Evolutionary conservation across 2,888 invertebrate genomes (phyloP), one percentile per base, ranked within the genome.

Genomic region (Acronicta alni): DNA sequence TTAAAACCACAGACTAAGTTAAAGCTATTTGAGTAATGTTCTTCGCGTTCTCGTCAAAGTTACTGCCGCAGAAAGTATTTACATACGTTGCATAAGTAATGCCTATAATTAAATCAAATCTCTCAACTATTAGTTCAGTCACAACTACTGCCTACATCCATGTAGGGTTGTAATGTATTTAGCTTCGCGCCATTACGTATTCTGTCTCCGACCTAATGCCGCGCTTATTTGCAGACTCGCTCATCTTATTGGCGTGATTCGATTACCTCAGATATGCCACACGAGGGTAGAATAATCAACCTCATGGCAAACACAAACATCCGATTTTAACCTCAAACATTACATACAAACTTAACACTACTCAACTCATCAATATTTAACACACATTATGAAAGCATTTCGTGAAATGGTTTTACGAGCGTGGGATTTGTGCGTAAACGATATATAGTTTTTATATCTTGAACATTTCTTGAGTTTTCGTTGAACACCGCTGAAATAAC

Each of bases 321-420:
- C 65, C 76, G 77, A 72, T 75, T 64, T 44, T 48, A 67, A 5
- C 67, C 66, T 66, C 69, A 75, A 70, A 72, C 73, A 54, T 70
- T 57, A 62, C 72, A 70, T 72, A 72, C 68, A 65, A 64, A 70
- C 70, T 68, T 73, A 72, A 64, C 72, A 75, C 71, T 74, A 80
- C 62, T 74, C 68, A 30, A 75, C 65, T 78, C 76, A 76, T 75
- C 66, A 73, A 75, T 75, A 77, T 67, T 75, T 68, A 75, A 71
- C 67, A 77, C 72, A 80, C 68, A 83, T 80, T 81, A 89, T 91
- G 93, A 94, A 94, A 94, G 93, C 93, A 92, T 92, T 89, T 91
- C 88, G 94, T 94, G 94, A 94, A 94, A 94, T 94, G 94, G 94
- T 94, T 94, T 94, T 94, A 92, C 89, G 87, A 90, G 89, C 92